Percentiles rank a stretch among this genome's conserved stretches.
Evolutionary conservation across 2,888 invertebrate species (phyloP).

Genomic region (Lacanobia wlatinum): DNA sequence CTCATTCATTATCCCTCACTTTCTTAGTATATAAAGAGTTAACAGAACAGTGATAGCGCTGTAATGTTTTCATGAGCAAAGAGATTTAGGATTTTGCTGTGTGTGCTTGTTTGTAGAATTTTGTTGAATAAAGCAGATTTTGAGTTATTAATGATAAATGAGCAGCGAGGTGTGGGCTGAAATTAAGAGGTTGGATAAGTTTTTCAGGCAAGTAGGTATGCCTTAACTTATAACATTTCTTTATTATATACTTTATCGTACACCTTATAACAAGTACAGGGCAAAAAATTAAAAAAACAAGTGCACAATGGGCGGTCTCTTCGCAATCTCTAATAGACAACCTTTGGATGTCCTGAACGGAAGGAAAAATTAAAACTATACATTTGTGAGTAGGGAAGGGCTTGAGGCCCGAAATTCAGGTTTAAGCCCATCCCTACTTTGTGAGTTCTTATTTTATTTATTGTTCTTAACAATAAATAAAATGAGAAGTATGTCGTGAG

Average conservation of each 20-base stretch:
- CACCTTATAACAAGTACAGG: too few species aligned
- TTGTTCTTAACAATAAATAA: background rate
- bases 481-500: background rate
- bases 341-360: too few species aligned
- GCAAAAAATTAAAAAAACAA: too few species aligned
- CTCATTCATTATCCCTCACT: conserved; percentile 42
- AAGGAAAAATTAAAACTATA: too few species aligned
- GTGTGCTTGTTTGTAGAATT: background rate
- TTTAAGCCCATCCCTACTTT: too few species aligned
- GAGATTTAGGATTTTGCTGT: conserved; percentile 17
- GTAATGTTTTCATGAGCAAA: conserved; percentile 16
- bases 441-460: too few species aligned
- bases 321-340: too few species aligned
- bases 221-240: too few species aligned
- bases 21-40: conserved; percentile 45
- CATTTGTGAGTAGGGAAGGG: too few species aligned
- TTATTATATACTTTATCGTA: too few species aligned
- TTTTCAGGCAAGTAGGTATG: background rate
- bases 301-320: too few species aligned
- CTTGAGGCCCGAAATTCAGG: too few species aligned
- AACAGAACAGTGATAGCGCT: conserved; percentile 19
- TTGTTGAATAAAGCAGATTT: background rate
- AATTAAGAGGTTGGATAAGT: background rate
- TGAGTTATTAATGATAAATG: background rate
- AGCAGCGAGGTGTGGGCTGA: background rate